Conservation (phyloP, 2,797 vertebrate species). For the Philypnodon macrostomus region DNA sequence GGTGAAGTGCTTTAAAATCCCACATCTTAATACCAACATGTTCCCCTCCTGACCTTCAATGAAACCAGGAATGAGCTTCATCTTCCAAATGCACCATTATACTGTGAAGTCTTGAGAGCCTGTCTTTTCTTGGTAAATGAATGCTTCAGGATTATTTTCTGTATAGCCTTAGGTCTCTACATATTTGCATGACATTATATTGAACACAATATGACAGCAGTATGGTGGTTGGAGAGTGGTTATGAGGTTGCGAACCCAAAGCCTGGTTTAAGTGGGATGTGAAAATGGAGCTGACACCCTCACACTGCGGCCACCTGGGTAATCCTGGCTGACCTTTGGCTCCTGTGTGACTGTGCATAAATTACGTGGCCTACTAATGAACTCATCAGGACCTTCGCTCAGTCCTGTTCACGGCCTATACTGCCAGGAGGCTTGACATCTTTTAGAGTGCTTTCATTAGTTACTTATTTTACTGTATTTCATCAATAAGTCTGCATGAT, state of each 20-base stretch:
- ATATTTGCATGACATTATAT: slow-evolving; percentile 27
- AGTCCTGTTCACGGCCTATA: slow-evolving; percentile 38
- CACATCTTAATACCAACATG: slow-evolving; percentile 20
- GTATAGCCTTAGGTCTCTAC: slow-evolving; percentile 7
- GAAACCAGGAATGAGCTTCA: slow-evolving; percentile 36
- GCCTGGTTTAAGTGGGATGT: slow-evolving; percentile 43
- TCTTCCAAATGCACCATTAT: slow-evolving; percentile 34
- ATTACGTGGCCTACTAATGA: slow-evolving; percentile 71
- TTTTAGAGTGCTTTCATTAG: slow-evolving; percentile 22
- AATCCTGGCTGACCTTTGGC: slow-evolving; percentile 68
- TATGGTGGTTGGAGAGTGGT: slow-evolving; percentile 34
- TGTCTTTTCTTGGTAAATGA: slow-evolving; percentile 27
- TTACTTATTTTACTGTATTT: too few relatives aligned
- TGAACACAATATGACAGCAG: slow-evolving; percentile 26
- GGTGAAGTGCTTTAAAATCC: slow-evolving; percentile 26
- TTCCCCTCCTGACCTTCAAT: slow-evolving; percentile 40
- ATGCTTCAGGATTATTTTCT: slow-evolving; percentile 20
- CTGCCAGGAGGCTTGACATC: slow-evolving; percentile 38
- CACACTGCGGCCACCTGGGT: slow-evolving; percentile 67
- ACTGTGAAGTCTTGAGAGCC: slow-evolving; percentile 41
- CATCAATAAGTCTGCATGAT: too few relatives aligned
- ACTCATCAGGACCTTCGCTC: slow-evolving; percentile 64
- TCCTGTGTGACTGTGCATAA: slow-evolving; percentile 69
- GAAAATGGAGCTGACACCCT: slow-evolving; percentile 66
- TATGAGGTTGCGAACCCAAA: slow-evolving; percentile 29